Percentiles rank a stretch among this genome's conserved stretches.
Evolutionary conservation across 2,888 invertebrate genomes (phyloP).

Genomic region (Cacoxenus indagator): DNA sequence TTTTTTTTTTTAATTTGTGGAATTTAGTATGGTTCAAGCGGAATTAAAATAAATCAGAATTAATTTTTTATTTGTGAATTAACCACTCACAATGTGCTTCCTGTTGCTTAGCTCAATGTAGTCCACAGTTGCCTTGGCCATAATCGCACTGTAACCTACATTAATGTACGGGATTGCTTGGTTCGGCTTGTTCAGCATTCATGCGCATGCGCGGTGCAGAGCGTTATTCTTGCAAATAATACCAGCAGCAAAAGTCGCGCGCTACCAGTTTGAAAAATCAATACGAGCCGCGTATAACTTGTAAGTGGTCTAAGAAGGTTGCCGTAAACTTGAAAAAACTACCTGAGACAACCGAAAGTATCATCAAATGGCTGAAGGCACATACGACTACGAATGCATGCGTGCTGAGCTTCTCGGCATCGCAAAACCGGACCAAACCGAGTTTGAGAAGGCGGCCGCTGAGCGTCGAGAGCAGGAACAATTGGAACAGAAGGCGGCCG

Average conservation of each 20-base stretch:
- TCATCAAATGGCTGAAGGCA: slow-evolving; percentile 72
- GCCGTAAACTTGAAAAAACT: too few species aligned
- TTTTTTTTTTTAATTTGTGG: too few species aligned
- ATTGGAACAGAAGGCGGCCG: slow-evolving; percentile 72
- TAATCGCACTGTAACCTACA: too few species aligned
- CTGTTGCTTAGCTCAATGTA: too few species aligned
- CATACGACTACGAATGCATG: slow-evolving; percentile 83
- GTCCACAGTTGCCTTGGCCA: too few species aligned
- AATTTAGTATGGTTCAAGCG: too few species aligned
- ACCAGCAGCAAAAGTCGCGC: background rate
- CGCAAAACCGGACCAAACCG: slow-evolving; percentile 77
- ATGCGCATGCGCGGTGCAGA: background rate
- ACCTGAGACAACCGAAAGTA: background rate
- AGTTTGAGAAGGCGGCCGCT: slow-evolving; percentile 75
- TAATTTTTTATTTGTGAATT: too few species aligned
- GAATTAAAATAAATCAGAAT: too few species aligned
- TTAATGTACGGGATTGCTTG: too few species aligned
- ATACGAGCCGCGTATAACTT: background rate
- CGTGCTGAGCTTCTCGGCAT: slow-evolving; percentile 84
- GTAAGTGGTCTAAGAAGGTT: background rate
- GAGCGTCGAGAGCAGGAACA: slow-evolving; percentile 63
- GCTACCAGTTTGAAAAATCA: slow-evolving; percentile 22
- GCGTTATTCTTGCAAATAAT: background rate
- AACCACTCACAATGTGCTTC: too few species aligned
- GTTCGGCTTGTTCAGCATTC: too few species aligned